These are phyloP conservation scores for Caenorhabditis doughertyi DNA, from an alignment of 2,888 invertebrate species.

Conservation along the genomic window DNA sequence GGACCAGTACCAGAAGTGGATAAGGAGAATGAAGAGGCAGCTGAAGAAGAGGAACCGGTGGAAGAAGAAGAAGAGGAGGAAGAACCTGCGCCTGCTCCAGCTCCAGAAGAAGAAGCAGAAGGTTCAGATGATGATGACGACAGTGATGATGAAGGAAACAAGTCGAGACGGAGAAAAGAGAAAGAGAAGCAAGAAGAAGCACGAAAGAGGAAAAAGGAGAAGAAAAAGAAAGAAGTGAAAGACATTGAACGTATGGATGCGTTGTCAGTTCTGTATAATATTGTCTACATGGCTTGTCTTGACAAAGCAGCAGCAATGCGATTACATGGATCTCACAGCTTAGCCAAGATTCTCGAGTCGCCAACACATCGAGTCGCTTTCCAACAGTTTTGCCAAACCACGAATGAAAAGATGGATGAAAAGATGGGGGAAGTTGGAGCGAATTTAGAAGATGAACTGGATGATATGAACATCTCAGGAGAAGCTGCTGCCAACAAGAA, in stretches of 20 bases:
- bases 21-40: conserved; percentile 20
- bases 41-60: neutral
- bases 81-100: too few relatives aligned
- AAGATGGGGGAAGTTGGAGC: conserved; percentile 37
- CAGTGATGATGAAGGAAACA: too few relatives aligned
- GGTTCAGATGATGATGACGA: too few relatives aligned
- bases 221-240: conserved; percentile 2
- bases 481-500: neutral
- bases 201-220: neutral
- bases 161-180: too few relatives aligned
- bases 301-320: conserved; percentile 42
- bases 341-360: conserved; percentile 43
- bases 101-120: too few relatives aligned
- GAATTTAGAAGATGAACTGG: neutral
- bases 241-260: conserved; percentile 10
- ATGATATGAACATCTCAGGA: neutral
- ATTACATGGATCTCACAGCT: conserved; percentile 37
- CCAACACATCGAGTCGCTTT: conserved; percentile 27
- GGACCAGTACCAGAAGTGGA: conserved; percentile 41
- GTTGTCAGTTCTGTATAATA: conserved; percentile 21
- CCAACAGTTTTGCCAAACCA: conserved; percentile 25
- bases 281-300: conserved; percentile 52
- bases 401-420: conserved; percentile 37
- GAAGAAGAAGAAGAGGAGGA: conserved; percentile 11
- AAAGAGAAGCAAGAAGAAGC: neutral